Base-by-base conservation (phyloP, 2,888 invertebrate species). In the Synanthedon myopaeformis region DNA sequence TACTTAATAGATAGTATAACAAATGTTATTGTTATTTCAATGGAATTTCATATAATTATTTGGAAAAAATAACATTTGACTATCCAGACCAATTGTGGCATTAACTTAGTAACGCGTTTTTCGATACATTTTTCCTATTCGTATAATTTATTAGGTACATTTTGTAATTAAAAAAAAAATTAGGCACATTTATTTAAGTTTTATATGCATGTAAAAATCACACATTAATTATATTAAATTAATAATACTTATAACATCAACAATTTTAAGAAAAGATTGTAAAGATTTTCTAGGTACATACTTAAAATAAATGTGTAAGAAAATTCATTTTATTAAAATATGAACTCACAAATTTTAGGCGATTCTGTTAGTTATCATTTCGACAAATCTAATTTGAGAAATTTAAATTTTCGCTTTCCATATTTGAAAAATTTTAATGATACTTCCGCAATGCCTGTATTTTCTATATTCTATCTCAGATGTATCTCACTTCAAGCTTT, bases 121-220 rank as follows among this genome's bases (percentile, higher is more conserved):
- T 35, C 35, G 35, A 35, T 35, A 35, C 35, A 35, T 35, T 35
- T 35, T 35, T 35, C 35, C 8, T 35, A 19, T 55, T 51, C 42
- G 54, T 51, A 55, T 57, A 57, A 60, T 54, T 59, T 49, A 52
- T 54, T 51, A 54, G 51, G 42, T 45, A 14, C 42, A 50, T 50
- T 51, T 53, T 54, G 41, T 53, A 53, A 42, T 45, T 54, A 6
- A 35, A 35, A 35, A n/a, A 23, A 23, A 11, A 45, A 59, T 52
- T 64, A 69, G 69, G 70, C 70, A 71, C 67, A 62, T 50, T 49
- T 58, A 45, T 50, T 45, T 45, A 45, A 53, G 57, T 66, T 67
- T 68, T 66, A 59, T 54, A 65, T 67, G 62, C 61, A 63, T 57
- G 55, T 50, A 53, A 51, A 56, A 35, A 54, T 42, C 60, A 64